Evolutionary conservation across 2,888 invertebrate species (phyloP).

Genomic region (Boloria euphrosyne): DNA sequence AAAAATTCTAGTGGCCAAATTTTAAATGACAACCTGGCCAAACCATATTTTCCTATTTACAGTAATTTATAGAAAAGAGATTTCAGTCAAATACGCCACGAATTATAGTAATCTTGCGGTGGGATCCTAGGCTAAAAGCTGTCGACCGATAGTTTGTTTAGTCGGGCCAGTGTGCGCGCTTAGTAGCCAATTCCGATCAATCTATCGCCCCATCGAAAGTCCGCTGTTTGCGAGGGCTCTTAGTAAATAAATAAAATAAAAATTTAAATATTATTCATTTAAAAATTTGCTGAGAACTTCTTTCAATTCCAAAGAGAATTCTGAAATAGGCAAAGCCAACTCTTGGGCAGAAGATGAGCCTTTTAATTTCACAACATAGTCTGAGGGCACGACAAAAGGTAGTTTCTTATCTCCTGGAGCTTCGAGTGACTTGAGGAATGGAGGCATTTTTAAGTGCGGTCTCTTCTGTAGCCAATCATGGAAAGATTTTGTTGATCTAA

Average conservation of each 20-base stretch:
- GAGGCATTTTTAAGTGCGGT: conserved; percentile 65
- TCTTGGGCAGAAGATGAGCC: conserved; percentile 52
- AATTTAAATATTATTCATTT: conserved; percentile 49
- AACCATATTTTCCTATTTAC: too few relatives aligned
- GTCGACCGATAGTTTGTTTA: too few relatives aligned
- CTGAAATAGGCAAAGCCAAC: conserved; percentile 67
- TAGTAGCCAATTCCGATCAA: too few relatives aligned
- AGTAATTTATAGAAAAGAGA: too few relatives aligned
- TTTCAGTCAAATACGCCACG: too few relatives aligned
- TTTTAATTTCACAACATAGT: conserved; percentile 58
- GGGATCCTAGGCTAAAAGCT: too few relatives aligned
- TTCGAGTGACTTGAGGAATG: conserved; percentile 52
- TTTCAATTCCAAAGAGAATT: conserved; percentile 68
- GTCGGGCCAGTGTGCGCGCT: too few relatives aligned
- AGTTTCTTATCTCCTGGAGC: conserved; percentile 58
- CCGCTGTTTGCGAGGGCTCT: too few relatives aligned
- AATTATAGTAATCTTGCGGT: too few relatives aligned
- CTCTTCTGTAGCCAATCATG: conserved; percentile 60
- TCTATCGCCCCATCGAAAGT: too few relatives aligned
- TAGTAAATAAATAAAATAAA: neutral
- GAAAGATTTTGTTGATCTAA: conserved; percentile 73
- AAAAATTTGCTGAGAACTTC: conserved; percentile 69
- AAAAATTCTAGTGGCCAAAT: too few relatives aligned
- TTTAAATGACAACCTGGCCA: too few relatives aligned
- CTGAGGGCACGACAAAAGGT: conserved; percentile 69